A percentile compares a stretch with the other conserved stretches of the same genome.
Evolutionary conservation across 2,797 vertebrate genomes (phyloP).

Genomic region (Octomys mimax): DNA sequence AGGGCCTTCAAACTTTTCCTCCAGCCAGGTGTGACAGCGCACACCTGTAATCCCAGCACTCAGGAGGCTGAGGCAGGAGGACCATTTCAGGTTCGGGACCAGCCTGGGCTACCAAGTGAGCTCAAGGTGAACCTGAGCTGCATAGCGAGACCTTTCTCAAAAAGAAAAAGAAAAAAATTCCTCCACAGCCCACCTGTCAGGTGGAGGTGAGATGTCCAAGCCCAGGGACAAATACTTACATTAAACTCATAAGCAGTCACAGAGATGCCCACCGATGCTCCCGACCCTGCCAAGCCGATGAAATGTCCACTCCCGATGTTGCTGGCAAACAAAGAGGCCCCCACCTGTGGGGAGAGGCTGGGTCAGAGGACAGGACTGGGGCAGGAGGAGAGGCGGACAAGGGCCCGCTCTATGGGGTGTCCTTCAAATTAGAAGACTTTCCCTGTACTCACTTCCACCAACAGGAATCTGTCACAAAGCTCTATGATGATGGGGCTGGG

Average conservation of each 20-base stretch:
- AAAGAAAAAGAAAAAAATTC: too few species aligned
- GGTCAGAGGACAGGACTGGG: not conserved
- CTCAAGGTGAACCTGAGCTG: too few species aligned
- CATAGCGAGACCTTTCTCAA: too few species aligned
- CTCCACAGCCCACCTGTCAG: accelerated
- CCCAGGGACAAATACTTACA: constrained; percentile 87
- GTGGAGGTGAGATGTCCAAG: accelerated
- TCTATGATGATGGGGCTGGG: too few species aligned
- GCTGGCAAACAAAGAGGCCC: constrained; percentile 98
- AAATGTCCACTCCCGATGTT: constrained; percentile 99
- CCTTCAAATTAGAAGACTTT: not conserved
- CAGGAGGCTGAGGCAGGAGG: too few species aligned
- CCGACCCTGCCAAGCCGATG: constrained; percentile 96
- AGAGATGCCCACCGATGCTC: constrained; percentile 95
- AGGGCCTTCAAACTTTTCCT: not conserved
- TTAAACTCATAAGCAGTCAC: constrained; percentile 96
- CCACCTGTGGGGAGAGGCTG: constrained; percentile 90
- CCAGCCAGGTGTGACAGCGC: too few species aligned
- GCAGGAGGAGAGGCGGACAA: not conserved
- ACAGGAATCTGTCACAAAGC: not conserved
- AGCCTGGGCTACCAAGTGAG: too few species aligned
- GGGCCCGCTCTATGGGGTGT: not conserved
- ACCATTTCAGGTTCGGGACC: too few species aligned
- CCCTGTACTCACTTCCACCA: not conserved
- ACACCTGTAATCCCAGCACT: too few species aligned